A percentile compares a stretch with the other conserved stretches of the same genome.
These are phyloP conservation scores for Centrocercus urophasianus DNA, from an alignment of 2,113 vertebrate species.

Conservation along the genomic window DNA sequence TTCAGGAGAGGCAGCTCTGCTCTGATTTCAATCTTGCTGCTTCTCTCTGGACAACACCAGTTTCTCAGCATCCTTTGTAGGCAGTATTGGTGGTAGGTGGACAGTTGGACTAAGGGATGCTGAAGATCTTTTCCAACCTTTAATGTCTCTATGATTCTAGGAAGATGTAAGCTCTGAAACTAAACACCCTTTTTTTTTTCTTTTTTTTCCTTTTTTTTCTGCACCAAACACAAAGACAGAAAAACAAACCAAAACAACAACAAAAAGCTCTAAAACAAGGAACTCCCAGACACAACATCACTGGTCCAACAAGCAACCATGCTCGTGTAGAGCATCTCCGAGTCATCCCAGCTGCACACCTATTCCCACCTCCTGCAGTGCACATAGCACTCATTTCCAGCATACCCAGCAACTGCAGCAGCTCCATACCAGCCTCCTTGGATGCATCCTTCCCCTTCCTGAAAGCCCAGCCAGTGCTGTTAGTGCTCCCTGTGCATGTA, in stretches of 20 bases:
- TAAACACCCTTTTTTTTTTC: no score
- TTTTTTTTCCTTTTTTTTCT: no score
- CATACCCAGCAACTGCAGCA: neutral
- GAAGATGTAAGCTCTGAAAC: neutral
- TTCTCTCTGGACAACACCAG: neutral
- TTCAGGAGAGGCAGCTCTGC: neutral
- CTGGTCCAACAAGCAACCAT: neutral
- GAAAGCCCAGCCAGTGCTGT: no score
- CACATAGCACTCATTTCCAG: rapidly evolving
- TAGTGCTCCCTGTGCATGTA: rapidly evolving
- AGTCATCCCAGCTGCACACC: neutral
- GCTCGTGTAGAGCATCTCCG: neutral
- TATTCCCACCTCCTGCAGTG: neutral
- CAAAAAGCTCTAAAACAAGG: neutral
- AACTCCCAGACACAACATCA: no score
- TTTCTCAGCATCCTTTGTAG: neutral
- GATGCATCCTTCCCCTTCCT: neutral
- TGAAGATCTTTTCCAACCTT: no score
- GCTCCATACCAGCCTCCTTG: neutral
- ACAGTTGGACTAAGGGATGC: no score
- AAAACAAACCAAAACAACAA: neutral
- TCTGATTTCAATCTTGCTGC: neutral
- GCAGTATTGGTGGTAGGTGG: no score
- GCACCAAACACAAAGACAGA: neutral
- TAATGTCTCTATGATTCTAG: no score